A percentile compares a stretch with the other conserved stretches of the same genome.
Evolutionary conservation across 2,888 invertebrate species (phyloP).

Genomic region (Sarcophaga carnaria): DNA sequence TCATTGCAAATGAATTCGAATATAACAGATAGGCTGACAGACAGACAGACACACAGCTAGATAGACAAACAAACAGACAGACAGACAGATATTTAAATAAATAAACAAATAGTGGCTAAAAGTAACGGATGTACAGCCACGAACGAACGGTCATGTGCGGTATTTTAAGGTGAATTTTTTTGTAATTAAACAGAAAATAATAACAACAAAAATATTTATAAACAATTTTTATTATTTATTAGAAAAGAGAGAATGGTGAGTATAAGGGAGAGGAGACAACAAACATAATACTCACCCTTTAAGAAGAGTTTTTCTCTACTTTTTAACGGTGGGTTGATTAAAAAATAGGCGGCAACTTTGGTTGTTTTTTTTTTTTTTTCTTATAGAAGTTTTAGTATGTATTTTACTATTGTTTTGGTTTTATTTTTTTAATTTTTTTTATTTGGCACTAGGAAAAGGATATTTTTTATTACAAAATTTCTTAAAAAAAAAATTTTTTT

Average conservation of each 20-base stretch:
- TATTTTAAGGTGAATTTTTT: conserved; percentile 29
- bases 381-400: neutral
- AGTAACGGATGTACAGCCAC: conserved; percentile 48
- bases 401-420: neutral
- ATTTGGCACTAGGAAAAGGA: neutral
- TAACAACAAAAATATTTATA: conserved; percentile 29
- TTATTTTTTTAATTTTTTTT: neutral
- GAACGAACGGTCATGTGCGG: neutral
- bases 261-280: neutral
- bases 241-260: neutral
- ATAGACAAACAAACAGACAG: conserved; percentile 6
- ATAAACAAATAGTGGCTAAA: neutral
- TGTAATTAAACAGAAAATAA: neutral
- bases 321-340: conserved; percentile 36
- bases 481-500: no score
- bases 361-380: no score
- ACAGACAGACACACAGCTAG: conserved; percentile 1
- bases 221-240: conserved; percentile 30
- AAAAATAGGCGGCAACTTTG: conserved; percentile 71
- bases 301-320: conserved; percentile 20
- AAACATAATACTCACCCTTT: conserved; percentile 55
- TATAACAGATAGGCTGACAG: neutral
- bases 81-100: neutral
- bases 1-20: conserved; percentile 21
- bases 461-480: neutral